Evolutionary conservation across 1,140 invertebrate genomes (phyloP), one percentile per base, ranked within the genome.

Genomic region (Lepidotrigona ventralis): DNA sequence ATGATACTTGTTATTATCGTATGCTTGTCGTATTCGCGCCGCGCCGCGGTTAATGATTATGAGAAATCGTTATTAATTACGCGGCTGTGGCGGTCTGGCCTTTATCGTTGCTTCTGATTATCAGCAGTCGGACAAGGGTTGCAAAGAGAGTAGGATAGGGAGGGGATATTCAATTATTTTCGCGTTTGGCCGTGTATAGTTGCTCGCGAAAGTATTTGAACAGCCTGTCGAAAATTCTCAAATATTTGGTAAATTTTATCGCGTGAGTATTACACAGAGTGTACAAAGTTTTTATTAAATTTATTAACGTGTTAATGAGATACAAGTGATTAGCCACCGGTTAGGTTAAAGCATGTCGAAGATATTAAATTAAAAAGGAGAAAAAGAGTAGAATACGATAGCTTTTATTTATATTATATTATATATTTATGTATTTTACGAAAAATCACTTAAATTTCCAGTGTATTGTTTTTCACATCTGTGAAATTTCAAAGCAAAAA

Each of bases 61-160:
- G 69, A 60, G 69, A 78, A 78, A 86, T 86, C 79, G 73, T 86
- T 82, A 86, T 86, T 82, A 78, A 86, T 86, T 86, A 86, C 53
- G 53, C 29, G 23, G 58, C 56, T 21, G 29, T 29, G 72, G 58
- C 78, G 19, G 71, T 56, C 46, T 17, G 15, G 46, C 2, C 21
- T 53, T 73, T 73, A 73, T 33, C 81, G 75, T 85, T 68, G 72
- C 58, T 56, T 54, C 2, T 3, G 39, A 33, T n/a, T 70, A 85
- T 85, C 83, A 64, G 19, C 33, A 66, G 72, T 56, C 71, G 72
- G 71, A n/a, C n/a, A 72, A 39, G n/a, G 46, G 26, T 12, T 9
- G 39, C 9, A 46, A 46, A 46, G 39, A 23, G 23, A 14, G 2
- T 21, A 33, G 9, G 17, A 46, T 46, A 15, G n/a, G 63, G 19